phyloP scores from a whole-genome alignment of 2,888 invertebrate species.

The Bedellia somnulentella region DNA sequence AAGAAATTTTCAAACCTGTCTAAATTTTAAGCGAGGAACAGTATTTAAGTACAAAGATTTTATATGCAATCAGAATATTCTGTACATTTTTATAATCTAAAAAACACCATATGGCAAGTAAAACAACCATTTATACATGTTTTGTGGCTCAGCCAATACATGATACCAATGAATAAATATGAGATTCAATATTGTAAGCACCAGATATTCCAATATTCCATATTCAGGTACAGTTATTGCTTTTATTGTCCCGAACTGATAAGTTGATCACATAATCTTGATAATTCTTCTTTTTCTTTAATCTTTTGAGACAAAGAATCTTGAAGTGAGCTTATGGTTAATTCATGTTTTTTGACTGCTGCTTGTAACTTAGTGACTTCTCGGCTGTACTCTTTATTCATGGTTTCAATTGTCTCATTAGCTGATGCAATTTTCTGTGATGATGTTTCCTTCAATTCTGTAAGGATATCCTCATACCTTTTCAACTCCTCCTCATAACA shows the following conservation, averaged over 20 bases:
- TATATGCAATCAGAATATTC: too few relatives aligned
- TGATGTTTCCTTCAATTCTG: conserved; percentile 81
- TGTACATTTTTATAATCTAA: too few relatives aligned
- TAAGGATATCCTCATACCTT: conserved; percentile 78
- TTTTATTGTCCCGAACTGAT: conserved; percentile 63
- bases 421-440: conserved; percentile 73
- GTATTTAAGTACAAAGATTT: too few relatives aligned
- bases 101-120: too few relatives aligned
- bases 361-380: conserved; percentile 85
- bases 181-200: too few relatives aligned
- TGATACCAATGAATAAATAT: too few relatives aligned
- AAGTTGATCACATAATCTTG: conserved; percentile 91
- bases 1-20: too few relatives aligned
- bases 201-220: too few relatives aligned
- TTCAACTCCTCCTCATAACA: conserved; percentile 71
- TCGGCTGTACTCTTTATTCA: conserved; percentile 70
- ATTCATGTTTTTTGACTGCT: conserved; percentile 83
- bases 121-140: too few relatives aligned
- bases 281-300: conserved; percentile 85
- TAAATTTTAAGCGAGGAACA: too few relatives aligned
- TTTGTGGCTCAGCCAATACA: too few relatives aligned
- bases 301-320: conserved; percentile 83
- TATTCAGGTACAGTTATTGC: too few relatives aligned
- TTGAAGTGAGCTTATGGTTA: conserved; percentile 79
- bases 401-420: conserved; percentile 78